Percentiles rank a stretch among this genome's conserved stretches.
Conservation (phyloP, 1,140 invertebrate species). For the Scaptomyza graminum region DNA sequence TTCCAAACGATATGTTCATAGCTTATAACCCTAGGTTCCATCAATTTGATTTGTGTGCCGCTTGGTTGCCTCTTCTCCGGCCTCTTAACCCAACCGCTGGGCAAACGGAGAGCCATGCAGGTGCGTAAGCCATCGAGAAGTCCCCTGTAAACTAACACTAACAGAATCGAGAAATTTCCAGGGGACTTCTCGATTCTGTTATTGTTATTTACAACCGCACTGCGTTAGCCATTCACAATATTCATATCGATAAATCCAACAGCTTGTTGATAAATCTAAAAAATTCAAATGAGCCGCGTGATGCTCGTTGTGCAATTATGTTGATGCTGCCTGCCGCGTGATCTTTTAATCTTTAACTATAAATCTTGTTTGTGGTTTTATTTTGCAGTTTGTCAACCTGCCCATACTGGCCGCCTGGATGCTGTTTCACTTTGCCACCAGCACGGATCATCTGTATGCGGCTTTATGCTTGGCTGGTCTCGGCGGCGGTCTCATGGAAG, state of each 20-base stretch:
- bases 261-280: constrained; percentile 22
- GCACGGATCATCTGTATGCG: constrained; percentile 86
- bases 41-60: constrained; percentile 90
- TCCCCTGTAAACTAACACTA: too few species aligned
- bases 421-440: constrained; percentile 87
- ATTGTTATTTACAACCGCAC: too few species aligned
- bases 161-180: too few species aligned
- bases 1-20: not conserved
- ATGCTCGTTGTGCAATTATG: constrained; percentile 61
- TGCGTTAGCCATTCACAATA: too few species aligned
- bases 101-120: constrained; percentile 89
- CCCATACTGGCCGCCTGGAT: constrained; percentile 90
- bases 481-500: constrained; percentile 90
- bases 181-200: too few species aligned
- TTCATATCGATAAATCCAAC: too few species aligned
- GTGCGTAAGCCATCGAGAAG: too few species aligned
- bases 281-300: constrained; percentile 51
- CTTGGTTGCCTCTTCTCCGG: constrained; percentile 90
- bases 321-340: constrained; percentile 18
- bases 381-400: constrained; percentile 85
- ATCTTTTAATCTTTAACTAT: constrained; percentile 22
- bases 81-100: constrained; percentile 87
- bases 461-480: constrained; percentile 89
- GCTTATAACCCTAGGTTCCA: constrained; percentile 86
- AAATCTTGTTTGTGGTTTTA: not conserved